Evolutionary conservation across 1,140 invertebrate species (phyloP).

Genomic region (Nasonia vitripennis): DNA sequence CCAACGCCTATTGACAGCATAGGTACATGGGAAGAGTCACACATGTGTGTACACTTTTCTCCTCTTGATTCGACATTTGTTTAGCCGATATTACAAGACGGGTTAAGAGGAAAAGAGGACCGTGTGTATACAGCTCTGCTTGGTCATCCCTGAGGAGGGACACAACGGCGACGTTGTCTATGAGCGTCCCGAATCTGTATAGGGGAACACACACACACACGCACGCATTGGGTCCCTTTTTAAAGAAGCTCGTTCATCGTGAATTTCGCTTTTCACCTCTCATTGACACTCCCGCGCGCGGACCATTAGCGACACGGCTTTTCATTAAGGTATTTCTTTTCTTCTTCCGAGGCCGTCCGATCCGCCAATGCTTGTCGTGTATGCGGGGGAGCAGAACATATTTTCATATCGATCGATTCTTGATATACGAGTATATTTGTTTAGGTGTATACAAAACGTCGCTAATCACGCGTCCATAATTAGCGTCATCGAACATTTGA

Average conservation of each 20-base stretch:
- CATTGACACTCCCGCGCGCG: conserved; percentile 55
- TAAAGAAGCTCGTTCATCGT: conserved; percentile 60
- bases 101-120: background rate
- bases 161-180: conserved; percentile 48
- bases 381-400: background rate
- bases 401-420: conserved; percentile 31
- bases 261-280: conserved; percentile 60
- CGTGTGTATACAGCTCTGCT: conserved; percentile 27
- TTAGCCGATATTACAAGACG: conserved; percentile 30
- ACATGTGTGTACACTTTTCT: background rate
- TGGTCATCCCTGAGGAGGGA: conserved; percentile 55
- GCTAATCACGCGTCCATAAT: background rate
- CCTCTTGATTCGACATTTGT: conserved; percentile 50
- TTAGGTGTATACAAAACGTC: background rate
- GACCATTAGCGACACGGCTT: conserved; percentile 58
- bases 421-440: no score
- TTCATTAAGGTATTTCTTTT: conserved; percentile 53
- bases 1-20: background rate
- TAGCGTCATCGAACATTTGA: background rate
- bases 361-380: conserved; percentile 46
- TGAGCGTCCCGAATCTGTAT: background rate
- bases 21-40: background rate
- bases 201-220: background rate
- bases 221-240: conserved; percentile 40
- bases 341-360: conserved; percentile 40